These are phyloP conservation scores for Pampusana beccarii DNA, from an alignment of 2,113 vertebrate genomes.

Conservation along the genomic window DNA sequence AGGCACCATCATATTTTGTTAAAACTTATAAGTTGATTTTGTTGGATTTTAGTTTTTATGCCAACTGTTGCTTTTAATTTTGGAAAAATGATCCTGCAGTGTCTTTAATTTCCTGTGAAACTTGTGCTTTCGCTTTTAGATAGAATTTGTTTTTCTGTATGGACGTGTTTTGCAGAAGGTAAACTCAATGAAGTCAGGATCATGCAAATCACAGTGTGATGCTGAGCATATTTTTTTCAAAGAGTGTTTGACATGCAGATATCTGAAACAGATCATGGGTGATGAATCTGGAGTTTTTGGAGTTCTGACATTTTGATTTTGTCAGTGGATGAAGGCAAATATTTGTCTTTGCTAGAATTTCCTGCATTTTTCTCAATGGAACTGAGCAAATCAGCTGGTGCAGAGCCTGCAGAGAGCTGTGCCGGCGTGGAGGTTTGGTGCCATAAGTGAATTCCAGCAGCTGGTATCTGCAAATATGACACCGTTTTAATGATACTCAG, in stretches of 20 bases:
- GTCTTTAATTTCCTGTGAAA: not conserved
- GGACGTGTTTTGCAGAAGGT: not conserved
- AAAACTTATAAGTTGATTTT: not conserved
- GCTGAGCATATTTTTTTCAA: not conserved
- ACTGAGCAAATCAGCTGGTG: not conserved
- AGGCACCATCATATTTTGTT: not conserved
- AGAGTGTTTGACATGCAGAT: not conserved
- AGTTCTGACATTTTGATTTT: not conserved
- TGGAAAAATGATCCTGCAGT: not conserved
- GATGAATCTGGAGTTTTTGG: not conserved
- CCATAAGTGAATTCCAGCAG: not conserved
- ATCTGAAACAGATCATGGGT: not conserved
- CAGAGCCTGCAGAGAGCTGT: not conserved
- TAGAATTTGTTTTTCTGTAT: not conserved
- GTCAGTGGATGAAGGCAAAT: not conserved
- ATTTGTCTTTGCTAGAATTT: not conserved
- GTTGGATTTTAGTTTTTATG: not conserved
- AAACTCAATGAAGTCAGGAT: not conserved
- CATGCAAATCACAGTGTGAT: not conserved
- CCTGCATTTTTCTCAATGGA: not conserved
- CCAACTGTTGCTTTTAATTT: not conserved
- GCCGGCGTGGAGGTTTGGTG: rapidly evolving
- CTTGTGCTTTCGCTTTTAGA: not conserved
- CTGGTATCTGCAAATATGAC: not conserved
- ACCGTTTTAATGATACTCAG: not conserved